Conservation (phyloP, 2,888 invertebrate genomes). For the Lycaena phlaeas region DNA sequence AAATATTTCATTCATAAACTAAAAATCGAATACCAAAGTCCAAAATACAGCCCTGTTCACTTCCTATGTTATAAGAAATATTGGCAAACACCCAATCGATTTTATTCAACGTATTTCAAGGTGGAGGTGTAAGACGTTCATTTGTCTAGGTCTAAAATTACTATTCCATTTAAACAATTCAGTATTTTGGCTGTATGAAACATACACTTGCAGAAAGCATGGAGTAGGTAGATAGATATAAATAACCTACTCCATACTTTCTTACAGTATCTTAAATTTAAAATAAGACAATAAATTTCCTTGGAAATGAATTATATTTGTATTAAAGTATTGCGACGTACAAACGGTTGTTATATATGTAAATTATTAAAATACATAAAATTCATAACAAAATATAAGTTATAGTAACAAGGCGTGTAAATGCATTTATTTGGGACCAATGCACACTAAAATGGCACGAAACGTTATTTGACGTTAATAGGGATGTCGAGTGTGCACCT, state of each 20-base stretch:
- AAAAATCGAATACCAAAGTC: too few species aligned
- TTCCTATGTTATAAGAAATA: slow-evolving; percentile 20
- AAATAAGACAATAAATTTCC: slow-evolving; percentile 20
- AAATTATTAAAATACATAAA: slow-evolving; percentile 39
- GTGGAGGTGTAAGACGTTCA: neutral
- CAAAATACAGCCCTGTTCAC: slow-evolving; percentile 22
- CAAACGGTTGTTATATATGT: slow-evolving; percentile 34
- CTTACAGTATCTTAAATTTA: too few species aligned
- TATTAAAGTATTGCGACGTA: slow-evolving; percentile 38
- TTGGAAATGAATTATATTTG: slow-evolving; percentile 39
- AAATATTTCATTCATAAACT: too few species aligned
- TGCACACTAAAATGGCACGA: slow-evolving; percentile 6
- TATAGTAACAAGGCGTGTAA: slow-evolving; percentile 10
- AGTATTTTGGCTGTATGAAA: too few species aligned
- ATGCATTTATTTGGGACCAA: slow-evolving; percentile 9
- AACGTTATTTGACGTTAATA: neutral
- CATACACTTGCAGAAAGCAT: too few species aligned
- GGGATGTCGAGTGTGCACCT: neutral
- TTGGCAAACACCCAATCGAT: slow-evolving; percentile 26
- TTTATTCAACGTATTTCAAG: slow-evolving; percentile 6
- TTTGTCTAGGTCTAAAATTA: neutral
- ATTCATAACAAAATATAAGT: slow-evolving; percentile 33
- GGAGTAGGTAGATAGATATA: too few species aligned
- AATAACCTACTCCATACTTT: too few species aligned
- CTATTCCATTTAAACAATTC: too few species aligned